Evolutionary conservation across 2,797 vertebrate genomes (phyloP).

Genomic region (Etheostoma perlongum): DNA sequence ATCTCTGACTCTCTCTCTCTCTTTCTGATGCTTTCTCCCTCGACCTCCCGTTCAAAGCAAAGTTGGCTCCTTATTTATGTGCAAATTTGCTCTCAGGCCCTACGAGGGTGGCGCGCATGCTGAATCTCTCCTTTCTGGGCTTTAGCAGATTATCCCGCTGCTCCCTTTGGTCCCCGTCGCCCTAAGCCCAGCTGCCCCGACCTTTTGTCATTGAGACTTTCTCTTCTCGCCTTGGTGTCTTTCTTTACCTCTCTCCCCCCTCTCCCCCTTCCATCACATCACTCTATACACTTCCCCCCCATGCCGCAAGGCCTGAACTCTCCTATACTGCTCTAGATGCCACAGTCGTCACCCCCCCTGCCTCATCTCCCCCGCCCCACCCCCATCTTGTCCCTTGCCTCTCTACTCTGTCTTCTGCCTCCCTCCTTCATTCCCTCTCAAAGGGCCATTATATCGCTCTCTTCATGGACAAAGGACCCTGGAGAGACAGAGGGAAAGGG

Average conservation of each 20-base stretch:
- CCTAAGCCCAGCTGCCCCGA: slow-evolving; percentile 90
- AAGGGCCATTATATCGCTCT: slow-evolving; percentile 86
- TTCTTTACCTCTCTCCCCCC: slow-evolving; percentile 70
- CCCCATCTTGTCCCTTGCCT: slow-evolving; percentile 69
- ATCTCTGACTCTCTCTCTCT: slow-evolving; percentile 81
- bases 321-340: slow-evolving; percentile 75
- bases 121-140: slow-evolving; percentile 87
- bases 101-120: slow-evolving; percentile 88
- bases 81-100: slow-evolving; percentile 90
- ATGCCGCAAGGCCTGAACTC: slow-evolving; percentile 72
- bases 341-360: slow-evolving; percentile 53
- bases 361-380: slow-evolving; percentile 46
- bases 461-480: slow-evolving; percentile 87
- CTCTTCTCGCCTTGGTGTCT: slow-evolving; percentile 83
- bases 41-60: slow-evolving; percentile 90
- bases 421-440: slow-evolving; percentile 79
- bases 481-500: slow-evolving; percentile 71
- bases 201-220: slow-evolving; percentile 92
- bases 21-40: slow-evolving; percentile 79
- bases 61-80: slow-evolving; percentile 91
- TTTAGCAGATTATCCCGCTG: slow-evolving; percentile 93
- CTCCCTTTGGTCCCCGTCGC: slow-evolving; percentile 87
- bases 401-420: slow-evolving; percentile 67
- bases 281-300: slow-evolving; percentile 60
- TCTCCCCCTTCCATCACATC: slow-evolving; percentile 54